Conservation (phyloP, 2,888 invertebrate genomes). For the Epirrhoe tristata region DNA sequence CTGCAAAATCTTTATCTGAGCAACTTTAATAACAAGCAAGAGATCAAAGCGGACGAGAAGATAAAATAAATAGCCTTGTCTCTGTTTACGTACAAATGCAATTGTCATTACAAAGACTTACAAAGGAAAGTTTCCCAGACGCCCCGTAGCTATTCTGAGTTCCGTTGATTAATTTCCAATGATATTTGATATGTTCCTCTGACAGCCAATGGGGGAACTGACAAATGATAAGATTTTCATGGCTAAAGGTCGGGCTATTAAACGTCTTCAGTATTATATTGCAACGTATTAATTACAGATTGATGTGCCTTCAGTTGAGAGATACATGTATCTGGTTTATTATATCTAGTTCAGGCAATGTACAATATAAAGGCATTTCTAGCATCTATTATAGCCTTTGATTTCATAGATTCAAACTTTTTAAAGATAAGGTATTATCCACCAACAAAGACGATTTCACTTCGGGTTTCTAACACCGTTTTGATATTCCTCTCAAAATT, state of each 20-base stretch:
- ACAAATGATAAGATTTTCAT: constrained; percentile 80
- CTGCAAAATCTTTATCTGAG: not conserved
- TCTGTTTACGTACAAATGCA: constrained; percentile 44
- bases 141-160: constrained; percentile 52
- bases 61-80: constrained; percentile 42
- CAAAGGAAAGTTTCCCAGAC: constrained; percentile 49
- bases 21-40: constrained; percentile 30
- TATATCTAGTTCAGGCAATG: not conserved
- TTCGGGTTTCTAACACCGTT: constrained; percentile 6
- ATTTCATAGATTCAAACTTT: too few species aligned
- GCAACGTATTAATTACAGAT: constrained; percentile 60
- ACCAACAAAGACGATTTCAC: not conserved
- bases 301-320: constrained; percentile 27
- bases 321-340: not conserved
- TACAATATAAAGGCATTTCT: too few species aligned
- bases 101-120: constrained; percentile 38
- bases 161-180: constrained; percentile 78
- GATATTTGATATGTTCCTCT: constrained; percentile 81
- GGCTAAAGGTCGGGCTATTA: constrained; percentile 64
- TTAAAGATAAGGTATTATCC: too few species aligned
- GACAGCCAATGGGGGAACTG: constrained; percentile 68
- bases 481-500: constrained; percentile 26
- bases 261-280: constrained; percentile 67
- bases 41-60: constrained; percentile 41
- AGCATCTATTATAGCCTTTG: too few species aligned